Conservation (phyloP, 2,888 invertebrate genomes). For the Ophion ventricosus region DNA sequence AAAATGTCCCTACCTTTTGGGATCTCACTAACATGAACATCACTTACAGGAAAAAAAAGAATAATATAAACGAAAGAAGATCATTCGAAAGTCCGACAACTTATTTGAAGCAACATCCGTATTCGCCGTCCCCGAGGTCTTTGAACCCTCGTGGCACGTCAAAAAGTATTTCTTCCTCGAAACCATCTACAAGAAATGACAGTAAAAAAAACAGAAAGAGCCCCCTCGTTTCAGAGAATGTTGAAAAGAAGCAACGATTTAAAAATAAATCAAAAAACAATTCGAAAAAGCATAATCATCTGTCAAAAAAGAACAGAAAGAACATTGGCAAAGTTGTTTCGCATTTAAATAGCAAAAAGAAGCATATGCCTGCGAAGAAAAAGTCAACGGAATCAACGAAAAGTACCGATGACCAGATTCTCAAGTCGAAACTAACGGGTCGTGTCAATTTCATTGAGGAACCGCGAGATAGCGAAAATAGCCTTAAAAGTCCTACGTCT, state of each 20-base stretch:
- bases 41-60: constrained; percentile 21
- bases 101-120: neutral
- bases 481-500: constrained; percentile 6
- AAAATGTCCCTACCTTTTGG: constrained; percentile 33
- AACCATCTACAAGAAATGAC: neutral
- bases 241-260: neutral
- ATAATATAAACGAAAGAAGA: neutral
- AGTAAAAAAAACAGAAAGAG: constrained; percentile 9
- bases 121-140: neutral
- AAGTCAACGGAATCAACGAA: neutral
- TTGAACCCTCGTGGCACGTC: neutral
- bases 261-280: constrained; percentile 6
- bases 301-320: constrained; percentile 5
- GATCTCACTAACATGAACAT: constrained; percentile 41
- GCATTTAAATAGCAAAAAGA: constrained; percentile 6
- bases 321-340: neutral
- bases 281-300: constrained; percentile 17
- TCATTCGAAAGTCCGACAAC: constrained; percentile 3
- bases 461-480: neutral
- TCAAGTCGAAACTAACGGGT: constrained; percentile 51
- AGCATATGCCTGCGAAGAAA: constrained; percentile 7
- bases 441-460: constrained; percentile 33
- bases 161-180: neutral
- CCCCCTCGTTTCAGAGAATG: too few relatives aligned
- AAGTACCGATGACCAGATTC: neutral